Evolutionary conservation across 2,797 vertebrate genomes (phyloP).

Genomic region (Takifugu ocellatus): DNA sequence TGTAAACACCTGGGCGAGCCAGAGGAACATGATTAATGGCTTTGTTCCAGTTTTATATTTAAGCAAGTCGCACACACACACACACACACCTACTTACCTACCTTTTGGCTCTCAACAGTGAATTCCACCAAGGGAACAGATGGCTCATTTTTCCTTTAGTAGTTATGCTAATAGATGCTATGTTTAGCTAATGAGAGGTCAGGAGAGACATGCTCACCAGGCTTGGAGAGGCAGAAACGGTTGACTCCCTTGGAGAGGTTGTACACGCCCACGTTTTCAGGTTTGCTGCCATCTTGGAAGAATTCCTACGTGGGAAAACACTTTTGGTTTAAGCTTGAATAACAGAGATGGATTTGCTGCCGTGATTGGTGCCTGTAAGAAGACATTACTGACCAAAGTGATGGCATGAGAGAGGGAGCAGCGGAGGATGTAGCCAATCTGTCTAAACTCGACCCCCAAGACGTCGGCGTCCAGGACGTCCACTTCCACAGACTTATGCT

Average conservation of each 20-base stretch:
- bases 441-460: slow-evolving; percentile 87
- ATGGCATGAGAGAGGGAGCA: slow-evolving; percentile 97
- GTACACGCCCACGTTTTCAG: slow-evolving; percentile 96
- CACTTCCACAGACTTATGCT: slow-evolving; percentile 91
- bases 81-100: slow-evolving; percentile 16
- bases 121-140: slow-evolving; percentile 26
- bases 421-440: slow-evolving; percentile 96
- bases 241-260: slow-evolving; percentile 97
- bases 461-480: slow-evolving; percentile 88
- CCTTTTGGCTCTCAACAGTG: slow-evolving; percentile 24
- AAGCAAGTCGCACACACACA: slow-evolving; percentile 31
- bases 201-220: slow-evolving; percentile 75
- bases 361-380: background rate
- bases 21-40: slow-evolving; percentile 54
- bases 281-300: slow-evolving; percentile 95
- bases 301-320: slow-evolving; percentile 82
- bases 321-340: background rate
- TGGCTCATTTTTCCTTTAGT: slow-evolving; percentile 15
- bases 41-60: slow-evolving; percentile 52
- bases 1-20: slow-evolving; percentile 87
- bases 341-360: background rate
- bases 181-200: slow-evolving; percentile 48
- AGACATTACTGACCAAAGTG: slow-evolving; percentile 82
- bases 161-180: slow-evolving; percentile 42
- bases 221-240: slow-evolving; percentile 97